Percentiles rank a stretch among this genome's conserved stretches.
These are phyloP conservation scores for Colius striatus DNA, from an alignment of 2,113 vertebrate species.

Conservation along the genomic window DNA sequence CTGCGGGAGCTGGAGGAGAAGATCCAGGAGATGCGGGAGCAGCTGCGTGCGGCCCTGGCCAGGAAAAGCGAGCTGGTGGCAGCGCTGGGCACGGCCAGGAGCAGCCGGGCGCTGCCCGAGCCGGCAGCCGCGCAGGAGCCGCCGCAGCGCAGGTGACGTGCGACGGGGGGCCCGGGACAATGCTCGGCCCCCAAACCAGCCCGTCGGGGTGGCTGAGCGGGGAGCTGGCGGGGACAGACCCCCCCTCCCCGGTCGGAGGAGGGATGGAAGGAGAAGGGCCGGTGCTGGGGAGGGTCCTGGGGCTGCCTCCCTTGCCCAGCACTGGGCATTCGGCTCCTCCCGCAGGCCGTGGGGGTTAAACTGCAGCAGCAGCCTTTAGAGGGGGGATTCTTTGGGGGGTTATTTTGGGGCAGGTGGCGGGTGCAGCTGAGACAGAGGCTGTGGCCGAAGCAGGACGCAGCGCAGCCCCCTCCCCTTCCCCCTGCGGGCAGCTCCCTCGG, in stretches of 20 bases:
- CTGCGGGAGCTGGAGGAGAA: conserved; percentile 81
- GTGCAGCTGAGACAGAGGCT: accelerated
- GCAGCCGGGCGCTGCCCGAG: not conserved
- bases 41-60: conserved; percentile 78
- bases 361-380: too few species aligned
- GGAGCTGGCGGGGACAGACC: too few species aligned
- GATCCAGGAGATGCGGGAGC: conserved; percentile 79
- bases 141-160: conserved; percentile 71
- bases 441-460: not conserved
- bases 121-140: conserved; percentile 19
- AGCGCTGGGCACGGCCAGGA: conserved; percentile 61
- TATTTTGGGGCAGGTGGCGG: not conserved
- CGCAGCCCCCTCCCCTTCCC: not conserved
- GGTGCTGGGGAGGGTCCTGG: too few species aligned
- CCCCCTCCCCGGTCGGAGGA: accelerated
- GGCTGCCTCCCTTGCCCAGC: not conserved
- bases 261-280: not conserved
- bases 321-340: accelerated
- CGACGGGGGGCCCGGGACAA: not conserved
- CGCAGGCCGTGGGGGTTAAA: accelerated
- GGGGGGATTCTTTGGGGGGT: too few species aligned
- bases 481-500: not conserved
- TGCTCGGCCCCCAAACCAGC: not conserved
- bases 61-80: conserved; percentile 84
- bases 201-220: too few species aligned